Evolutionary conservation across 23 tunicate genomes (phyloP).

Genomic region (Corella eumyota): DNA sequence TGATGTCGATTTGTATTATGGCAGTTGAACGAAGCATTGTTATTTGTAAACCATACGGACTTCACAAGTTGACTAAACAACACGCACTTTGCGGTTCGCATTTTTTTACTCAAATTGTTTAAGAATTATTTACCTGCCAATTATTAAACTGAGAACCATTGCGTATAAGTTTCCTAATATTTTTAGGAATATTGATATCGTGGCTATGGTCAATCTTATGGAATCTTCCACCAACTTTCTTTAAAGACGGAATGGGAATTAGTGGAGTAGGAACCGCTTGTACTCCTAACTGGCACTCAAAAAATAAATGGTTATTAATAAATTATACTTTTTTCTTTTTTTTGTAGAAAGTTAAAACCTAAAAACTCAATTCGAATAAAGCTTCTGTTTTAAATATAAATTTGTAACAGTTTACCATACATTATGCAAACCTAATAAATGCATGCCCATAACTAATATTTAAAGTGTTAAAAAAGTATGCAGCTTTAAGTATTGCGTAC

Average conservation of each 20-base stretch:
- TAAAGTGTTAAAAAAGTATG: too few relatives aligned
- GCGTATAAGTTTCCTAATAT: neutral
- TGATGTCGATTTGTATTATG: neutral
- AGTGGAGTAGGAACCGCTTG: neutral
- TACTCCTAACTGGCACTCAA: neutral
- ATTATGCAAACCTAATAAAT: too few relatives aligned
- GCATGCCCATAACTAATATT: too few relatives aligned
- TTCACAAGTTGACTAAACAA: neutral
- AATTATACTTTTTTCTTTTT: too few relatives aligned
- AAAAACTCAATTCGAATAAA: too few relatives aligned
- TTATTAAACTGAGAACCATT: neutral
- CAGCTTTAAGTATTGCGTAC: too few relatives aligned
- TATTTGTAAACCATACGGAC: neutral
- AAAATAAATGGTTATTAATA: slow-evolving; percentile 1
- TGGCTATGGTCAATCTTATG: neutral
- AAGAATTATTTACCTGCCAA: neutral
- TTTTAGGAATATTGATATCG: neutral
- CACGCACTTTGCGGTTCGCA: neutral
- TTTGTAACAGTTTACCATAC: too few relatives aligned
- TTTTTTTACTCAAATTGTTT: neutral
- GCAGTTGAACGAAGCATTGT: neutral
- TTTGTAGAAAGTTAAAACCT: too few relatives aligned
- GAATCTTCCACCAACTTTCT: neutral
- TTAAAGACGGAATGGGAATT: neutral
- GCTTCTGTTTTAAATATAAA: too few relatives aligned